Conservation (phyloP, 2,888 invertebrate species). For the Stegana nigrithorax region DNA sequence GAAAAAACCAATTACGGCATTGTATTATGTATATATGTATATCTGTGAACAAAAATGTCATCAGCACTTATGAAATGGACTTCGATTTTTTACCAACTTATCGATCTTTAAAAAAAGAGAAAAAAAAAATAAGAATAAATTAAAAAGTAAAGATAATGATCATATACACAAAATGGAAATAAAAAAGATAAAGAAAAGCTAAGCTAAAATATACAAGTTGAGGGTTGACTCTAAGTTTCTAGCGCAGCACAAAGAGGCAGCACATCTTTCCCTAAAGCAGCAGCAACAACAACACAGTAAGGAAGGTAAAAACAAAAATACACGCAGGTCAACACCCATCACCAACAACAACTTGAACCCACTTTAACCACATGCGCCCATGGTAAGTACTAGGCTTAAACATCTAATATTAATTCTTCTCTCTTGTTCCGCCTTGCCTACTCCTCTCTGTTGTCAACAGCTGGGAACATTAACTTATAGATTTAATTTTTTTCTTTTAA, state of each 20-base stretch:
- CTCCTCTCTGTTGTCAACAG: neutral
- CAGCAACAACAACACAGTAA: constrained; percentile 41
- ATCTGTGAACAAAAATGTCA: constrained; percentile 69
- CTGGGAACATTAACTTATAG: neutral
- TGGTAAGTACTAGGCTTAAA: constrained; percentile 59
- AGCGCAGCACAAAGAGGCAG: constrained; percentile 43
- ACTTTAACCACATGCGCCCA: constrained; percentile 49
- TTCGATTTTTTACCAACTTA: constrained; percentile 64
- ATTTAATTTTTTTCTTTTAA: constrained; percentile 42
- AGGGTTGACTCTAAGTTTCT: constrained; percentile 61
- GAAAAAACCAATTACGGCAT: too few species aligned
- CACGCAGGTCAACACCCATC: too few species aligned
- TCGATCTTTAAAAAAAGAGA: constrained; percentile 27
- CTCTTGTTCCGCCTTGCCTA: constrained; percentile 17
- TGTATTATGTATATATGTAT: constrained; percentile 43
- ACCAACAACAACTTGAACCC: constrained; percentile 35
- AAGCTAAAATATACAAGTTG: constrained; percentile 49
- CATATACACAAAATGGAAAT: constrained; percentile 27
- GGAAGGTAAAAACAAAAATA: too few species aligned
- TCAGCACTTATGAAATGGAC: constrained; percentile 68
- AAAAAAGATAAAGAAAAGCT: constrained; percentile 20
- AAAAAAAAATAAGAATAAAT: constrained; percentile 6
- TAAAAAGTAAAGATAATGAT: too few species aligned
- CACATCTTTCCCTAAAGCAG: too few species aligned
- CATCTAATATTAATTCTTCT: constrained; percentile 26